A percentile compares a stretch with the other conserved stretches of the same genome.
Evolutionary conservation across 2,888 invertebrate genomes (phyloP).

Genomic region (Cryptus armator): DNA sequence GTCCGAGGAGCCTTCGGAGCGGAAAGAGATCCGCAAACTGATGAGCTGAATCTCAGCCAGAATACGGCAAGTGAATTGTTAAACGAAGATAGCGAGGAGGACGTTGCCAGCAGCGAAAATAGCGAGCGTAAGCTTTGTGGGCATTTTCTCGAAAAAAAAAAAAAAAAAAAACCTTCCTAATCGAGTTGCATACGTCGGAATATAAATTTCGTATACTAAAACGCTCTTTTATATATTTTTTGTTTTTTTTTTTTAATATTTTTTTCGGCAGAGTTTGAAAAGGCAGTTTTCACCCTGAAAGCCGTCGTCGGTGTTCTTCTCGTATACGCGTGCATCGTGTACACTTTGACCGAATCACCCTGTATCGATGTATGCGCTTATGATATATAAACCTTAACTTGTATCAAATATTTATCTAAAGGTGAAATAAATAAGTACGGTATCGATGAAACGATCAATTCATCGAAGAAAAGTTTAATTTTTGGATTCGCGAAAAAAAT

Average conservation of each 20-base stretch:
- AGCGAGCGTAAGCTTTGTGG: constrained; percentile 47
- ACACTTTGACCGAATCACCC: constrained; percentile 76
- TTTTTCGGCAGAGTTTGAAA: constrained; percentile 73
- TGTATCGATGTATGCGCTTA: constrained; percentile 35
- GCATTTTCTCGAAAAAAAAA: constrained; percentile 11
- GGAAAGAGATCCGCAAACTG: constrained; percentile 29
- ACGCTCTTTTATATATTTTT: constrained; percentile 8
- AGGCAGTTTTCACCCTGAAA: constrained; percentile 77
- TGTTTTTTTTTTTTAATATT: background rate
- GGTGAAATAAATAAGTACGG: background rate
- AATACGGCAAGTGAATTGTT: constrained; percentile 41
- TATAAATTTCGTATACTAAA: background rate
- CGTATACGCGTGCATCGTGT: constrained; percentile 77
- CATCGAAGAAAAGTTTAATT: background rate
- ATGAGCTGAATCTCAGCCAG: constrained; percentile 37
- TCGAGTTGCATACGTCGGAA: background rate
- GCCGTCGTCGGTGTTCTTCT: constrained; percentile 76
- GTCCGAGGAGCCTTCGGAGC: constrained; percentile 8
- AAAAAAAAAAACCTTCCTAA: constrained; percentile 1
- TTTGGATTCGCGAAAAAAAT: too few relatives aligned
- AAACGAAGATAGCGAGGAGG: constrained; percentile 46
- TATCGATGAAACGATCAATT: background rate
- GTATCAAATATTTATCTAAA: background rate
- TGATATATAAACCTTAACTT: background rate
- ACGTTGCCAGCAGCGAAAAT: constrained; percentile 44